Percentiles rank a stretch among this genome's conserved stretches.
Evolutionary conservation across 1,140 invertebrate species (phyloP).

Genomic region (Eulimnadia texana): DNA sequence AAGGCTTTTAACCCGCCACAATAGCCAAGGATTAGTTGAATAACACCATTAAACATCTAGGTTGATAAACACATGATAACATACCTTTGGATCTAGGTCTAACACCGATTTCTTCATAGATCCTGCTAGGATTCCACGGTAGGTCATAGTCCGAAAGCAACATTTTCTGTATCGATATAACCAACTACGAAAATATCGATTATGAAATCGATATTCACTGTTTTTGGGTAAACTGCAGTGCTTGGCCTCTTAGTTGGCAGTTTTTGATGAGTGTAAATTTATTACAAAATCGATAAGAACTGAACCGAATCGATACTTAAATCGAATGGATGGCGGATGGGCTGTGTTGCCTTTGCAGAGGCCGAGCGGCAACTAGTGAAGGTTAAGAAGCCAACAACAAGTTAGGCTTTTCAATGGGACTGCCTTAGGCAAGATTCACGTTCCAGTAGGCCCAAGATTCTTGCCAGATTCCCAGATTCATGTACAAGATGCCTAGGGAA

Average conservation of each 20-base stretch:
- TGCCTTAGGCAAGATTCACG: background rate
- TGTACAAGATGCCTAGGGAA: too few species aligned
- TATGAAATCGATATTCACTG: background rate
- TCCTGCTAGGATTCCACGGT: slow-evolving; percentile 18
- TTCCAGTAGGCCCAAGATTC: background rate
- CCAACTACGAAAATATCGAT: background rate
- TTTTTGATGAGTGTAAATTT: too few species aligned
- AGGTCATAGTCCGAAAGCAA: slow-evolving; percentile 17
- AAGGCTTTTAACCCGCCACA: too few species aligned
- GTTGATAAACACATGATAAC: too few species aligned
- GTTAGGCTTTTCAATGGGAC: background rate
- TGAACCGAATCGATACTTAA: background rate
- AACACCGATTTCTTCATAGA: slow-evolving; percentile 18
- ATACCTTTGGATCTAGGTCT: slow-evolving; percentile 16
- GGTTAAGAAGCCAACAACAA: background rate
- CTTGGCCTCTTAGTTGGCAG: too few species aligned
- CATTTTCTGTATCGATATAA: background rate
- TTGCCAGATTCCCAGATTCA: too few species aligned
- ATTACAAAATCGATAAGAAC: too few species aligned
- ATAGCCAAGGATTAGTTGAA: too few species aligned
- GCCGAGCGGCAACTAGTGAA: background rate
- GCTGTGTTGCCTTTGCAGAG: background rate
- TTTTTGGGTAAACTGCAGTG: too few species aligned
- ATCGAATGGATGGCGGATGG: background rate
- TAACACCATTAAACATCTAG: too few species aligned